Conservation (phyloP, 2,888 invertebrate genomes). For the Amorpha juglandis region DNA sequence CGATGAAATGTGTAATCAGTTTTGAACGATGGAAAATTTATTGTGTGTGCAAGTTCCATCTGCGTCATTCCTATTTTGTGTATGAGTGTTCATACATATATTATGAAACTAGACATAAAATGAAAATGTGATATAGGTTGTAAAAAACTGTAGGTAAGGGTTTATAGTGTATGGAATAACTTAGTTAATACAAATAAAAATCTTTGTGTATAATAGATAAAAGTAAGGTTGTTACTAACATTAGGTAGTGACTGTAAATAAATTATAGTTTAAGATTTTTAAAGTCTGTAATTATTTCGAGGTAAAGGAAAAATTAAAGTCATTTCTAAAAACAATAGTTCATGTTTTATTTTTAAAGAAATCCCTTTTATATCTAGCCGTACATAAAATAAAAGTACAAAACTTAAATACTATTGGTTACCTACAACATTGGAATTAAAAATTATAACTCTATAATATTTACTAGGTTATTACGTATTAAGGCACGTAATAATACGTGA, state of each 20-base stretch:
- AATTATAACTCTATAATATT: too few species aligned
- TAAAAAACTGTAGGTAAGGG: constrained; percentile 75
- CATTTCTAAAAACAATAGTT: constrained; percentile 70
- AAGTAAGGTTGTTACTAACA: constrained; percentile 66
- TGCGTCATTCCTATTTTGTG: constrained; percentile 21
- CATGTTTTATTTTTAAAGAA: constrained; percentile 29
- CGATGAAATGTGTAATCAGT: constrained; percentile 1
- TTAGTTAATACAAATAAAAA: constrained; percentile 43
- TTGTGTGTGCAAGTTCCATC: constrained; percentile 20
- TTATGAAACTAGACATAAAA: constrained; percentile 66
- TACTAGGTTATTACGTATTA: too few species aligned
- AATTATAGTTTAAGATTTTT: constrained; percentile 81
- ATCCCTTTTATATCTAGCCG: too few species aligned
- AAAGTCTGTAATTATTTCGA: constrained; percentile 82
- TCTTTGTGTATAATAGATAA: constrained; percentile 64
- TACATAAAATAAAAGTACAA: too few species aligned
- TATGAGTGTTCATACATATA: constrained; percentile 26
- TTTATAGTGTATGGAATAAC: constrained; percentile 67
- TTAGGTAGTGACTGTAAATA: constrained; percentile 73
- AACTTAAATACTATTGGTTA: too few species aligned
- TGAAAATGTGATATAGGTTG: constrained; percentile 84
- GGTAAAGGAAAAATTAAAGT: constrained; percentile 77
- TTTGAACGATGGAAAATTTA: constrained; percentile 2
- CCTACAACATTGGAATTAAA: too few species aligned
- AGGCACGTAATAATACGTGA: too few species aligned